phyloP scores from a whole-genome alignment of 64 coral and sea anemone genomes.

The Dendrophyllia cribrosa region DNA sequence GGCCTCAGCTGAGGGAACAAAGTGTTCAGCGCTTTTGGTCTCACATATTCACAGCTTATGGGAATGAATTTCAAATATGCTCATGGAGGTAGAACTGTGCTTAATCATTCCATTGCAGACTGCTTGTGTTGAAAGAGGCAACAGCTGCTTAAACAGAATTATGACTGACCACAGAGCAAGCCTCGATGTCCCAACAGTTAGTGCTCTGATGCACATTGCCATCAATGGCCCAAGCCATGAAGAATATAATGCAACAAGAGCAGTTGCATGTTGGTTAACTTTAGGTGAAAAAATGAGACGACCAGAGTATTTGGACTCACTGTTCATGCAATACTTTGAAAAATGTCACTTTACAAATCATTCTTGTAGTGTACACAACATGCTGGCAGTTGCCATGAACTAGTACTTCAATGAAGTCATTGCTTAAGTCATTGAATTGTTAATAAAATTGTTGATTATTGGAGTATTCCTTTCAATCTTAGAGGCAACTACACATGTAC shows the following conservation, averaged over 20 bases:
- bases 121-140: constrained; percentile 32
- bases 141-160: constrained; percentile 46
- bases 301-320: constrained; percentile 52
- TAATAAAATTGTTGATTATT: constrained; percentile 1
- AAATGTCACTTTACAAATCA: constrained; percentile 23
- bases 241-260: constrained; percentile 39
- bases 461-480: no score
- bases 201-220: constrained; percentile 18
- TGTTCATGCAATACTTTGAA: constrained; percentile 50
- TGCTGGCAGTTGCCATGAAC: constrained; percentile 49
- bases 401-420: constrained; percentile 28
- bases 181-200: constrained; percentile 47
- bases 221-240: constrained; percentile 44
- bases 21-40: constrained; percentile 12
- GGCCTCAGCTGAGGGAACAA: constrained; percentile 2
- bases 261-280: constrained; percentile 24
- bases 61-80: constrained; percentile 33
- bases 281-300: constrained; percentile 30
- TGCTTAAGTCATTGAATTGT: constrained; percentile 10
- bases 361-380: constrained; percentile 16
- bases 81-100: constrained; percentile 34
- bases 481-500: no score
- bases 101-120: constrained; percentile 37
- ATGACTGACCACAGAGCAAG: constrained; percentile 39
- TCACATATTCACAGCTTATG: constrained; percentile 15